Conservation (phyloP, 2,888 invertebrate species). For the Bombyx huttoni region DNA sequence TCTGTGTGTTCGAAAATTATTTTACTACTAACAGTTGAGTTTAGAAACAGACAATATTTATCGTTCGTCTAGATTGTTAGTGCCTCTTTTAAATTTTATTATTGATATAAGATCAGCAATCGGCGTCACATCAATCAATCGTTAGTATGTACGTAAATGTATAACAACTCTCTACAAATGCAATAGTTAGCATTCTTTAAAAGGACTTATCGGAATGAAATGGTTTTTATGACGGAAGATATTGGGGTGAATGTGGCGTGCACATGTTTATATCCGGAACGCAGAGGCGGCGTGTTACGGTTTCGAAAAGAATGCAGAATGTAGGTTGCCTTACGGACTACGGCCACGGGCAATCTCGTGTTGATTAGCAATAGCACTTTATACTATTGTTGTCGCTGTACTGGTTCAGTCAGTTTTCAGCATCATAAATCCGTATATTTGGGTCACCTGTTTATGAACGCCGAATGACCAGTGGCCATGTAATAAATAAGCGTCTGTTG, state of each 20-base stretch:
- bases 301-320: slow-evolving; percentile 71
- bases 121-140: slow-evolving; percentile 34
- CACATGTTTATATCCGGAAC: slow-evolving; percentile 56
- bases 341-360: slow-evolving; percentile 58
- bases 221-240: slow-evolving; percentile 46
- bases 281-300: slow-evolving; percentile 68
- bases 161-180: slow-evolving; percentile 62
- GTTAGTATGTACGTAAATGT: slow-evolving; percentile 32
- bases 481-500: slow-evolving; percentile 5
- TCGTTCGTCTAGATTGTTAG: no score
- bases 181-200: slow-evolving; percentile 41
- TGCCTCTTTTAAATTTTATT: no score
- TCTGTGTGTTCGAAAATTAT: no score
- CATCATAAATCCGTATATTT: slow-evolving; percentile 20
- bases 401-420: slow-evolving; percentile 31
- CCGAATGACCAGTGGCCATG: slow-evolving; percentile 1
- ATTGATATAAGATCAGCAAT: not conserved
- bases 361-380: slow-evolving; percentile 47
- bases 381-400: slow-evolving; percentile 46
- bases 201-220: slow-evolving; percentile 33
- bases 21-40: slow-evolving; percentile 5
- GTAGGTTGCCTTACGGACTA: slow-evolving; percentile 67
- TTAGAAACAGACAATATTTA: slow-evolving; percentile 17
- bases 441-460: slow-evolving; percentile 1
- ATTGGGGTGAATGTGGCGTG: slow-evolving; percentile 56